Percentiles rank a stretch among this genome's conserved stretches.
Conservation (phyloP, 2,888 invertebrate species). For the Chymomyza amoena region DNA sequence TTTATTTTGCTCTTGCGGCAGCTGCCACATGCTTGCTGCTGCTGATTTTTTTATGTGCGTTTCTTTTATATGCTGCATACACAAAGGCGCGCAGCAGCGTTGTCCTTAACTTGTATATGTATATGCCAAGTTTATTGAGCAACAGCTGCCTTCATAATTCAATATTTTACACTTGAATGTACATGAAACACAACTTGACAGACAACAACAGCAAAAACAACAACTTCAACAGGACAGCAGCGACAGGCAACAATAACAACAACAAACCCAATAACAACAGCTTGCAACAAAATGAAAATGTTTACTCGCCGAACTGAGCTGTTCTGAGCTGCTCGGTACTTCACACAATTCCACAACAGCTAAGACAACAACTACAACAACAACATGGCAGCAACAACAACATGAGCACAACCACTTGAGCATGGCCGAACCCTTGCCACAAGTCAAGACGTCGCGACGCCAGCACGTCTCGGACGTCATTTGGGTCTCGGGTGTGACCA, state of each 20-base stretch:
- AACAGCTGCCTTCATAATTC: slow-evolving; percentile 72
- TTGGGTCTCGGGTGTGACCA: background rate
- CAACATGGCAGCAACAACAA: background rate
- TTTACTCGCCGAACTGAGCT: slow-evolving; percentile 51
- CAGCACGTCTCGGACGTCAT: slow-evolving; percentile 50
- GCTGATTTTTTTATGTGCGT: background rate
- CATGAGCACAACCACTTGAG: background rate
- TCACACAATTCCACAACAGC: slow-evolving; percentile 23
- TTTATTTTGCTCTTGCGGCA: no score
- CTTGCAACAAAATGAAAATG: slow-evolving; percentile 56
- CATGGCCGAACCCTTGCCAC: slow-evolving; percentile 30
- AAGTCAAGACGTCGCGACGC: slow-evolving; percentile 44
- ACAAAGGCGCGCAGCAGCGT: background rate
- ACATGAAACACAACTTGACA: slow-evolving; percentile 66
- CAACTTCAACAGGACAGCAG: slow-evolving; percentile 27
- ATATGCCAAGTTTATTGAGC: slow-evolving; percentile 55
- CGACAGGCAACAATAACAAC: background rate
- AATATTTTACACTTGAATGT: slow-evolving; percentile 71
- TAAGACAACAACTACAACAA: background rate
- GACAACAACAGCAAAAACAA: slow-evolving; percentile 30
- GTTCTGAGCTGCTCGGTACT: slow-evolving; percentile 51
- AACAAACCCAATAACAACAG: background rate
- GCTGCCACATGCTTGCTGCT: background rate
- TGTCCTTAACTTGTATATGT: background rate
- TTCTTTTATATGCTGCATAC: background rate